phyloP scores from a whole-genome alignment of 2,888 invertebrate genomes.

The Andrena trimmerana region DNA sequence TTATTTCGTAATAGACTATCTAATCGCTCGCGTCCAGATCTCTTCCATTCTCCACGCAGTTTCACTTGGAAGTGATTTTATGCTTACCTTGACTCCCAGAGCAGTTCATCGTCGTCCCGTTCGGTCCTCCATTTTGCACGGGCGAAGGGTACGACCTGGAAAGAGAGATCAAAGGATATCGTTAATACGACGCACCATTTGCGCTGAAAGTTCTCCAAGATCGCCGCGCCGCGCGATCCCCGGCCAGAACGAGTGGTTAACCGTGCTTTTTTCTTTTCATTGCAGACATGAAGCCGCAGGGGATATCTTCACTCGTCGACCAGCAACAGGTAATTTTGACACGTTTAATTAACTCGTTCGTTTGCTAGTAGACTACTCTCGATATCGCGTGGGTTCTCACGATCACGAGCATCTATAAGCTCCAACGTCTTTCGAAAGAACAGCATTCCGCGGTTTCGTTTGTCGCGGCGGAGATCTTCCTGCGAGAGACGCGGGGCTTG shows the following conservation, averaged over 20 bases:
- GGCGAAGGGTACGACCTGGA: conserved; percentile 84
- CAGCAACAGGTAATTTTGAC: conserved; percentile 69
- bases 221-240: conserved; percentile 2
- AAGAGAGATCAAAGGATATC: conserved; percentile 38
- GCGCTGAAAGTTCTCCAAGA: not conserved
- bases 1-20: no score
- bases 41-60: not conserved
- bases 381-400: conserved; percentile 23
- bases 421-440: no score
- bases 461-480: no score
- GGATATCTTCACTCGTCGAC: conserved; percentile 22
- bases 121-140: conserved; percentile 82
- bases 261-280: conserved; percentile 20
- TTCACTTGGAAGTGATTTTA: not conserved
- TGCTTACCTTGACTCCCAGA: conserved; percentile 80
- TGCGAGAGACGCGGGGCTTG: not conserved
- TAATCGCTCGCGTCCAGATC: no score
- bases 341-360: conserved; percentile 29
- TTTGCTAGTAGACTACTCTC: conserved; percentile 5
- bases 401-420: not conserved
- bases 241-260: not conserved
- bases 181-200: conserved; percentile 13
- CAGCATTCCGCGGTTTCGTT: no score
- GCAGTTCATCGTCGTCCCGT: conserved; percentile 82
- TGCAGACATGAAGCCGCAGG: conserved; percentile 44